These are phyloP conservation scores for Sorex maritimensis DNA, from an alignment of 2,797 vertebrate genomes.

Conservation along the genomic window DNA sequence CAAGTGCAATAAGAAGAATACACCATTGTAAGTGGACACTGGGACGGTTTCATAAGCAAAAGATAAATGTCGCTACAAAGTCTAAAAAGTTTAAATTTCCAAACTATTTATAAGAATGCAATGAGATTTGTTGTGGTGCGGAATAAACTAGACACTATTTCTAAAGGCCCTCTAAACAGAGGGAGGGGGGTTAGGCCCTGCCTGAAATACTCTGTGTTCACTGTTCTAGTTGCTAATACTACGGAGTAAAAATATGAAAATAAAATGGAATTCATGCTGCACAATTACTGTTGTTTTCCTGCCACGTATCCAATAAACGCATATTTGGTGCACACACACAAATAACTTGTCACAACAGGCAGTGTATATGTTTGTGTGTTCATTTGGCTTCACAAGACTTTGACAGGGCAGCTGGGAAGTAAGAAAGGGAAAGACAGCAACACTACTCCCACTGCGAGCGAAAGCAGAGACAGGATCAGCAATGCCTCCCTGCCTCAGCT, in stretches of 20 bases:
- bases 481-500: neutral
- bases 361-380: neutral
- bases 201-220: neutral
- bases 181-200: neutral
- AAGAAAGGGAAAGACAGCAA: neutral
- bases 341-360: neutral
- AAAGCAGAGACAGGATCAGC: neutral
- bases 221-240: neutral
- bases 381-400: neutral
- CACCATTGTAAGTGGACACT: neutral
- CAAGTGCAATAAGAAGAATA: neutral
- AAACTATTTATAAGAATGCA: slow-evolving; percentile 25
- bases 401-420: neutral
- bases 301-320: neutral
- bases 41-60: slow-evolving; percentile 13
- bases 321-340: fast-evolving
- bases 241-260: neutral
- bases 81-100: slow-evolving; percentile 40
- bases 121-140: neutral
- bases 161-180: neutral
- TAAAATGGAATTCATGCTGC: neutral
- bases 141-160: neutral
- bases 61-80: slow-evolving; percentile 47
- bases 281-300: neutral
- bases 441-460: neutral